Conservation (phyloP, 2,113 vertebrate species). For the Bucco capensis region DNA sequence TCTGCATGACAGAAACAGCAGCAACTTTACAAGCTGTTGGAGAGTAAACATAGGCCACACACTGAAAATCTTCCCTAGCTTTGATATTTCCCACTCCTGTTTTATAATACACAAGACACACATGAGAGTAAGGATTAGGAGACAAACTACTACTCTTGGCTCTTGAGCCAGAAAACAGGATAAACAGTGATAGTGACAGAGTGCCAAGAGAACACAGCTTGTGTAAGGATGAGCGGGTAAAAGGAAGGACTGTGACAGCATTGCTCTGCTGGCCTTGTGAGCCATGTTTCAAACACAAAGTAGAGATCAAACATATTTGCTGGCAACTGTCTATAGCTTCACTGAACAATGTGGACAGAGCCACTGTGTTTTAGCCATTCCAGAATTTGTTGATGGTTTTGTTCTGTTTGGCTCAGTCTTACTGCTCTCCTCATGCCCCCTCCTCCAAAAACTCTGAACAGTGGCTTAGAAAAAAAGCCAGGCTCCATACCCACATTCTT, state of each 20-base stretch:
- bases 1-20: background rate
- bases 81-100: background rate
- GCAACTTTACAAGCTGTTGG: background rate
- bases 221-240: background rate
- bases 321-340: conserved; percentile 17
- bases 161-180: background rate
- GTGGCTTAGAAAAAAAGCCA: background rate
- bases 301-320: conserved; percentile 14
- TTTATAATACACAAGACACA: background rate
- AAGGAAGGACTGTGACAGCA: background rate
- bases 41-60: background rate
- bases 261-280: background rate
- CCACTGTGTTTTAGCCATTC: background rate
- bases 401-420: conserved; percentile 11
- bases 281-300: background rate
- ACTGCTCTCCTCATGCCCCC: background rate
- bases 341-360: background rate
- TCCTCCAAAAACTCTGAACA: background rate
- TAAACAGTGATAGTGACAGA: background rate
- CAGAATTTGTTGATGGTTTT: background rate
- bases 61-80: background rate
- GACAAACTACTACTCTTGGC: background rate
- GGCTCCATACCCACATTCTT: background rate
- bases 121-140: background rate
- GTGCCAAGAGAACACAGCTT: background rate